These are phyloP conservation scores for Flexamia atlantica DNA, from an alignment of 2,888 invertebrate genomes.

Conservation along the genomic window DNA sequence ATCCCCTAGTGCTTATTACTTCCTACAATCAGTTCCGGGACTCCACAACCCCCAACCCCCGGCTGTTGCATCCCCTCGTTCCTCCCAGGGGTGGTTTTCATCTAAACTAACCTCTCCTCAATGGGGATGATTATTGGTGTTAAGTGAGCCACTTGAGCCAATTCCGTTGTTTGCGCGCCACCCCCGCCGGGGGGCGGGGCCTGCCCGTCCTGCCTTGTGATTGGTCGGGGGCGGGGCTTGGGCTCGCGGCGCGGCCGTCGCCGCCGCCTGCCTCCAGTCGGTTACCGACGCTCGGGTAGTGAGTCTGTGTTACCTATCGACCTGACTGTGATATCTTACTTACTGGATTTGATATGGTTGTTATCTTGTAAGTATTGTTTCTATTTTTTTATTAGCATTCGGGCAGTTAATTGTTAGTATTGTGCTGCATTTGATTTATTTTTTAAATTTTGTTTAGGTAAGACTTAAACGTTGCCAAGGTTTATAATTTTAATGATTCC, in stretches of 20 bases:
- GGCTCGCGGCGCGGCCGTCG: neutral
- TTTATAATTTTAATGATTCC: too few relatives aligned
- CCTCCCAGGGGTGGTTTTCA: neutral
- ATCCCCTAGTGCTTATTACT: too few relatives aligned
- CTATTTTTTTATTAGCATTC: neutral
- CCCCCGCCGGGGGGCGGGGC: conserved; percentile 31
- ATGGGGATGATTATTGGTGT: conserved; percentile 55
- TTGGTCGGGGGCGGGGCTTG: conserved; percentile 21
- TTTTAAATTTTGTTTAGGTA: too few relatives aligned
- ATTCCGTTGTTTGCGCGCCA: conserved; percentile 4
- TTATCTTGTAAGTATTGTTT: conserved; percentile 60
- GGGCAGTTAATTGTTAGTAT: too few relatives aligned
- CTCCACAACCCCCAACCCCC: too few relatives aligned
- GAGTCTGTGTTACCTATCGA: conserved; percentile 31
- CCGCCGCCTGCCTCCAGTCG: neutral
- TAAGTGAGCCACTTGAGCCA: conserved; percentile 52
- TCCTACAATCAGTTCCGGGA: too few relatives aligned
- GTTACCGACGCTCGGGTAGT: conserved; percentile 10
- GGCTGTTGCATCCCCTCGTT: neutral
- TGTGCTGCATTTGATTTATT: too few relatives aligned
- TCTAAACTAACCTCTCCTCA: conserved; percentile 46
- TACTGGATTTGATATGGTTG: conserved; percentile 62
- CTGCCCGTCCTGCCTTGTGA: neutral
- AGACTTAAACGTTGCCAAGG: too few relatives aligned
- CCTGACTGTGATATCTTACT: conserved; percentile 35